A percentile compares a stretch with the other conserved stretches of the same genome.
Evolutionary conservation across 2,113 vertebrate genomes (phyloP).

Genomic region (Upupa epops): DNA sequence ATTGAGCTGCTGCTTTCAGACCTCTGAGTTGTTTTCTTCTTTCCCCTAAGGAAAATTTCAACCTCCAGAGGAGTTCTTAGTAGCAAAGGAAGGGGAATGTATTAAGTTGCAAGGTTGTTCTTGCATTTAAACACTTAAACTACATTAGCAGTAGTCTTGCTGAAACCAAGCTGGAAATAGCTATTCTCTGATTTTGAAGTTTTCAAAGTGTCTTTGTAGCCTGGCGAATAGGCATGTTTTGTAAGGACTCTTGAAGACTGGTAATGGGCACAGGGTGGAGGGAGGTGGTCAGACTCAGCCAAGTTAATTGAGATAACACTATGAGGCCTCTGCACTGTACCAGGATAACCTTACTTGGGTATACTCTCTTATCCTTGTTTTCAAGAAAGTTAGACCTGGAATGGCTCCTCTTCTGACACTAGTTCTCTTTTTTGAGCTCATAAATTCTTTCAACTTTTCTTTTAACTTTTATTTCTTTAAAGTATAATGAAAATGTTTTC

Average conservation of each 20-base stretch:
- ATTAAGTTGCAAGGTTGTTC: not conserved
- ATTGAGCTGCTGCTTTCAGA: not conserved
- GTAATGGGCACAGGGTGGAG: not conserved
- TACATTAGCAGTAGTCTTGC: not conserved
- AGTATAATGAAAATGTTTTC: not conserved
- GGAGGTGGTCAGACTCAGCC: not conserved
- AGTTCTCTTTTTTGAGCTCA: not conserved
- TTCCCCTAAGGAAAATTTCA: not conserved
- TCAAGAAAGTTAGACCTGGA: not conserved
- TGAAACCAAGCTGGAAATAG: not conserved
- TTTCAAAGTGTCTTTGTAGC: not conserved
- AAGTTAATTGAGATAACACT: not conserved
- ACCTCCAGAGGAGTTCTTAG: not conserved
- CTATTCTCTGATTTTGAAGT: not conserved
- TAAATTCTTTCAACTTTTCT: not conserved
- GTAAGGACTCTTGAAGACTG: not conserved
- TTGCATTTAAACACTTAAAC: not conserved
- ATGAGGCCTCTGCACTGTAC: not conserved
- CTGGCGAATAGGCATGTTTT: not conserved
- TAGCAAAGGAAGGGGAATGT: not conserved
- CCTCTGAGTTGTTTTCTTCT: not conserved
- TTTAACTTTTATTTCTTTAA: no score
- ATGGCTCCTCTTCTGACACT: not conserved
- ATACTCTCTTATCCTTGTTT: not conserved
- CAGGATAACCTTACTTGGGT: not conserved